phyloP scores from a whole-genome alignment of 2,113 vertebrate species.

The Pachyramphus minor region DNA sequence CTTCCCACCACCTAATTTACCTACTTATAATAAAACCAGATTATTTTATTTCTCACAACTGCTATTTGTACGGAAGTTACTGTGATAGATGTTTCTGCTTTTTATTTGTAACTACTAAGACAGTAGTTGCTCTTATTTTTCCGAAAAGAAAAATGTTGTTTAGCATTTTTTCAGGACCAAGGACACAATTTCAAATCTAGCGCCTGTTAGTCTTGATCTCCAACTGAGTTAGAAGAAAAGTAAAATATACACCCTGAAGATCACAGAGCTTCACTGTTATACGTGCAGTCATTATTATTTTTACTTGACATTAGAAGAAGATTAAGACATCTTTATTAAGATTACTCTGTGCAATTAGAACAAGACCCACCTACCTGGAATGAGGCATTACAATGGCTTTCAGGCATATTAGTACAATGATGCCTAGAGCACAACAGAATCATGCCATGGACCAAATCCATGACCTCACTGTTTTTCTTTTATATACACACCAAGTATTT shows the following conservation, averaged over 20 bases:
- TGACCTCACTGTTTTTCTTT: not conserved
- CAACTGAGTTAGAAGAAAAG: not conserved
- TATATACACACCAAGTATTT: not conserved
- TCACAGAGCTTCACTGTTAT: not conserved
- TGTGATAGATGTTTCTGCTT: not conserved
- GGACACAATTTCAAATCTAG: not conserved
- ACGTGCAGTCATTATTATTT: not conserved
- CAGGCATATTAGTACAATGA: not conserved
- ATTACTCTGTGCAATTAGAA: slow-evolving; percentile 19
- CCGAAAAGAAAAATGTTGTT: not conserved
- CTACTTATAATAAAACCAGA: too few relatives aligned
- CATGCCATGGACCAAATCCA: not conserved
- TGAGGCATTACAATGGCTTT: slow-evolving; percentile 34
- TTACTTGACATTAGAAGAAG: not conserved
- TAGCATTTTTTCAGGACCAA: not conserved
- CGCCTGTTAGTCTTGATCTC: not conserved
- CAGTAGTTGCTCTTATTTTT: not conserved
- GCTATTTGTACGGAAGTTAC: not conserved
- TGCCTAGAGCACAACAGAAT: not conserved
- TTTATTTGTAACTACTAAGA: not conserved
- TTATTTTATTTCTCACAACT: too few relatives aligned
- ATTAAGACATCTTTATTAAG: slow-evolving; percentile 4
- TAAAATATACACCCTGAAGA: not conserved
- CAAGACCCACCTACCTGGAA: slow-evolving; percentile 29
- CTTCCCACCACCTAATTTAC: too few relatives aligned